phyloP scores from a whole-genome alignment of 2,797 vertebrate genomes.

The Gambelia wislizenii region DNA sequence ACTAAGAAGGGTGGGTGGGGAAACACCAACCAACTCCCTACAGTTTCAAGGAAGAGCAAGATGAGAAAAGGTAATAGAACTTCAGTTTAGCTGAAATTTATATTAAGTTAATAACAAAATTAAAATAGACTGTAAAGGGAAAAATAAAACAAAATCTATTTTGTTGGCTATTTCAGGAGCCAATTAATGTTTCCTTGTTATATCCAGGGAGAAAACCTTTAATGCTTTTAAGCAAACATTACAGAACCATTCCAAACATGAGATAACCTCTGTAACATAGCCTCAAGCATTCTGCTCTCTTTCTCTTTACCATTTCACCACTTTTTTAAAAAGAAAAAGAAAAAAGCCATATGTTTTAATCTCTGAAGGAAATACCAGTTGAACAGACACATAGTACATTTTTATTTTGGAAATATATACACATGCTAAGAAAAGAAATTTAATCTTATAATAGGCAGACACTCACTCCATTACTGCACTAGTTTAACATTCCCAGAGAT shows the following conservation, averaged over 20 bases:
- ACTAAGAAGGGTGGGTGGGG: not conserved
- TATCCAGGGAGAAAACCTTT: constrained; percentile 55
- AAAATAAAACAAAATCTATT: constrained; percentile 42
- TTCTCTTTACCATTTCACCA: constrained; percentile 49
- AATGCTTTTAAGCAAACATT: constrained; percentile 61
- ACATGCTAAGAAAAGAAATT: constrained; percentile 61
- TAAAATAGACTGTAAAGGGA: not conserved
- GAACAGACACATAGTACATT: constrained; percentile 64
- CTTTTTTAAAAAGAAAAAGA: constrained; percentile 47
- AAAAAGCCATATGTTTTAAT: constrained; percentile 35
- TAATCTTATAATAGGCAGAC: constrained; percentile 52
- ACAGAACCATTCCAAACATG: constrained; percentile 59
- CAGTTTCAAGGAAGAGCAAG: not conserved
- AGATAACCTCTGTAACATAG: constrained; percentile 65
- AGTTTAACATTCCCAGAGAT: constrained; percentile 39
- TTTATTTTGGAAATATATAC: constrained; percentile 40
- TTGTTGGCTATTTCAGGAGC: constrained; percentile 45
- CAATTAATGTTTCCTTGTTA: constrained; percentile 37
- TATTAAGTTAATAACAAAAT: constrained; percentile 13
- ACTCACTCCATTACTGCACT: constrained; percentile 35
- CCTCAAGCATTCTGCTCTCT: constrained; percentile 49
- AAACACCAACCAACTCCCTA: not conserved
- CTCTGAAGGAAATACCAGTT: constrained; percentile 52
- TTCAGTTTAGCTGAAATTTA: constrained; percentile 16
- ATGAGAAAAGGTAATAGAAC: not conserved